Base-by-base conservation (phyloP, 2,113 vertebrate genomes). In the Chaenogobius annularis region DNA sequence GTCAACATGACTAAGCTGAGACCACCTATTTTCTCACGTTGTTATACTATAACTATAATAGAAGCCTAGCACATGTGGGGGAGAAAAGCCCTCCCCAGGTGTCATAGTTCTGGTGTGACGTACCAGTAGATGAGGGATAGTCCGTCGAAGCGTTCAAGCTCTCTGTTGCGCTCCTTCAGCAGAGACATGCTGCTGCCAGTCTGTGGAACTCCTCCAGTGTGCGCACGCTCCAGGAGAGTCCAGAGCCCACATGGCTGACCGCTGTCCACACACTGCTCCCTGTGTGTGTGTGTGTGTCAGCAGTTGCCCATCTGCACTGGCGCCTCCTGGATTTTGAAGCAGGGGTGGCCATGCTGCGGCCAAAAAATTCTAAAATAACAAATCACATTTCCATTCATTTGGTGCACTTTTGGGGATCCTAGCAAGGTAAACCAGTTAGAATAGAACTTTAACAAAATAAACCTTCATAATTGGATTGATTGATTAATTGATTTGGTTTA, bases 101-200 rank as follows among this genome's bases (percentile, higher is more conserved):
- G 2, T 20, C 19, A n/a, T 8, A n/a, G 50, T 7, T 14, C 48
- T 17, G 17, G 6, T 67, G 9, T 10, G 7, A 81, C 94, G 81
- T 83, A 96, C 95, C 95, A 96, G 91, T 96, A 96, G 7, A 96
- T 95, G 77, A 95, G 94, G 10, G 96, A 96, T 13, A 96, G 93
- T 70, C 95, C 95, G 66, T 94, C 93, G 22, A 95, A 96, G 31
- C 82, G 93, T 89, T 96, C 95, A 19, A 93, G 91, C 69, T 93
- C 78, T 23, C 86, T 89, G 56, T 92, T 91, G 7, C 88, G 78
- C 31, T 89, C 88, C 69, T 92, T 95, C 72, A 95, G 90, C 83
- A 84, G 90, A 87, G 94, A 95, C 93, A 95, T 96, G 23, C 80
- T 87, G 50, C 50, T 9, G 50, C 19, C 50, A 1, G 17, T n/a